phyloP scores from a whole-genome alignment of 2,113 vertebrate genomes.

The Notiomystis cincta region DNA sequence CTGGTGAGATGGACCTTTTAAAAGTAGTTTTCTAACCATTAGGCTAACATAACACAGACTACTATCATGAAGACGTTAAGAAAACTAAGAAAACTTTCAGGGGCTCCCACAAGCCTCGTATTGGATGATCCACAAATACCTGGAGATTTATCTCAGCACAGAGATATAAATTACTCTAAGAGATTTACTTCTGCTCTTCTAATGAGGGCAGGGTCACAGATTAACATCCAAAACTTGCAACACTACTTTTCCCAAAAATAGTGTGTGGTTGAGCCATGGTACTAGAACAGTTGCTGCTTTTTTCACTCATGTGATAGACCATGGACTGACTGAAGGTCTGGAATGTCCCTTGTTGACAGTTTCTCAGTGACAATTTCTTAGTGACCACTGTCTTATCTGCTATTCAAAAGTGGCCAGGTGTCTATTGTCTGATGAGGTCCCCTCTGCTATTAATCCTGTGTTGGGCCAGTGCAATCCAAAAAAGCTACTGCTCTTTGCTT shows the following conservation, averaged over 20 bases:
- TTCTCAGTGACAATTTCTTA: not conserved
- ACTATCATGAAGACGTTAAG: not conserved
- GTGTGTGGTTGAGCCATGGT: not conserved
- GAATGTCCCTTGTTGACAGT: not conserved
- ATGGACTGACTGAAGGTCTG: not conserved
- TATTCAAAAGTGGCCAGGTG: accelerated
- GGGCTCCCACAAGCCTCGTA: not conserved
- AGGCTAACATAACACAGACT: not conserved
- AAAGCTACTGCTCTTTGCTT: not conserved
- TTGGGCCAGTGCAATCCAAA: not conserved
- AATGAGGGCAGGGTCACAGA: not conserved
- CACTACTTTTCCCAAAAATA: not conserved
- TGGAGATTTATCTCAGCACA: not conserved
- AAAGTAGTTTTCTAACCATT: not conserved
- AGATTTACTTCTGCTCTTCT: not conserved
- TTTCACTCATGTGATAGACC: not conserved
- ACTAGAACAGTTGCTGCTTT: not conserved
- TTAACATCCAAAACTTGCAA: not conserved
- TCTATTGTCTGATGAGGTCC: not conserved
- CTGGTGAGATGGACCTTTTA: not conserved
- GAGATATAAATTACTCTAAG: not conserved
- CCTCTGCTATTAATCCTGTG: not conserved
- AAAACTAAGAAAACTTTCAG: not conserved
- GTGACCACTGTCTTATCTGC: not conserved
- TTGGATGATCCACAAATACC: not conserved